Evolutionary conservation across 64 coral and sea anemone genomes (phyloP), one percentile per base, ranked within the genome.

Genomic region (Cladopsammia gracilis): DNA sequence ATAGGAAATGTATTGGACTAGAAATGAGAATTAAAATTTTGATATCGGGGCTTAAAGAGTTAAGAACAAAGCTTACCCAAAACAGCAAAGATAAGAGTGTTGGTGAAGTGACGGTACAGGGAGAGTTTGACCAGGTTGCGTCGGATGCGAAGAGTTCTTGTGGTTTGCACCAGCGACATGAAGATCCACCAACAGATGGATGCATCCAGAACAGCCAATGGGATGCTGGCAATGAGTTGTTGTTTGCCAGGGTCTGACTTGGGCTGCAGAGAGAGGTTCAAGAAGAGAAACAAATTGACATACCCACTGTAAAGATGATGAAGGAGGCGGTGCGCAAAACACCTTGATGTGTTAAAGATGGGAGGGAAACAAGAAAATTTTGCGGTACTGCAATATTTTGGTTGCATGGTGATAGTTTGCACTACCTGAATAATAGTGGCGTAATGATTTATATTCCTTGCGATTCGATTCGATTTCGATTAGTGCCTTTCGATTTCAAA

Each of bases 151-250:
- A 99, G 83, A 16, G 98, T 99, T 70, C 98, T 48, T 3, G 91
- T 99, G 15, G 98, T 98, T 62, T 99, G 98, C 10, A 99, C 91
- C 64, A 99, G 72, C 7, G 98, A 96, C 98, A 99, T 99, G 85
- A 99, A 99, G 20, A 99, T 99, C 98, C 98, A 99, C 98, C 98
- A 99, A 46, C 98, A 99, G 84, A 99, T 99, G 5, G 94, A 95
- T 9, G 94, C 95, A 91, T 99, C 98, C 1, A 99, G 91, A 71
- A 99, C 94, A 59, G 98, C 95, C 7, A 99, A 69, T 13, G 98
- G 98, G 18, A 99, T 93, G 13, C 90, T 86, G 15, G 91, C 98
- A 54, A 99, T 91, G 15, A 99, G 62, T 25, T 91, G 88, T 11
- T 96, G 83, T 62, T 81, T 93, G 65, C 64, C 87, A 25, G 78